phyloP scores from a whole-genome alignment of 2,113 vertebrate genomes.

The Eonycteris spelaea region DNA sequence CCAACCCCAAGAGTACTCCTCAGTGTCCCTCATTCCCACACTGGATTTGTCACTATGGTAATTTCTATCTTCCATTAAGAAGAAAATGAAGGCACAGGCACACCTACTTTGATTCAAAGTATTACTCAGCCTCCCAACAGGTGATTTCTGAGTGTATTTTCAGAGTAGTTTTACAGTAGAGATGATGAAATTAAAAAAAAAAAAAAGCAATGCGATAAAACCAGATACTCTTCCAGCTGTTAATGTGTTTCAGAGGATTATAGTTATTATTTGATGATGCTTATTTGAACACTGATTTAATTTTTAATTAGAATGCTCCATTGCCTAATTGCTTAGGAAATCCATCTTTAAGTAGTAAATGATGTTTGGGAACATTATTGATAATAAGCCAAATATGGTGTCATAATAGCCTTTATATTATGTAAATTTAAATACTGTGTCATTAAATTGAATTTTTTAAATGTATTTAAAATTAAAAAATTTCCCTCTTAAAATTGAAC shows the following conservation, averaged over 20 bases:
- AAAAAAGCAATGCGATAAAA: neutral
- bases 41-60: neutral
- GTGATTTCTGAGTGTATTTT: conserved; percentile 45
- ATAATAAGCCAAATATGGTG: conserved; percentile 67
- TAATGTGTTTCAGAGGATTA: conserved; percentile 56
- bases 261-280: conserved; percentile 54
- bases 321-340: conserved; percentile 77
- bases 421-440: conserved; percentile 53
- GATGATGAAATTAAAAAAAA: neutral
- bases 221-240: neutral
- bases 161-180: neutral
- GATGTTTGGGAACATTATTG: conserved; percentile 61
- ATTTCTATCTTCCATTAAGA: neutral
- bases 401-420: conserved; percentile 33
- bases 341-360: conserved; percentile 70
- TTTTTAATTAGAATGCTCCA: conserved; percentile 78
- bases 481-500: conserved; percentile 65
- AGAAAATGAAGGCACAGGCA: neutral
- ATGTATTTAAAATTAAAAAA: conserved; percentile 66
- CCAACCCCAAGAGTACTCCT: neutral
- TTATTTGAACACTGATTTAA: conserved; percentile 77
- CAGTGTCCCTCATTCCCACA: neutral
- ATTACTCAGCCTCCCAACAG: neutral
- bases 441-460: conserved; percentile 68
- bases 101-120: neutral